phyloP scores from a whole-genome alignment of 2,113 vertebrate species.

The Paramisgurnus dabryanus region DNA sequence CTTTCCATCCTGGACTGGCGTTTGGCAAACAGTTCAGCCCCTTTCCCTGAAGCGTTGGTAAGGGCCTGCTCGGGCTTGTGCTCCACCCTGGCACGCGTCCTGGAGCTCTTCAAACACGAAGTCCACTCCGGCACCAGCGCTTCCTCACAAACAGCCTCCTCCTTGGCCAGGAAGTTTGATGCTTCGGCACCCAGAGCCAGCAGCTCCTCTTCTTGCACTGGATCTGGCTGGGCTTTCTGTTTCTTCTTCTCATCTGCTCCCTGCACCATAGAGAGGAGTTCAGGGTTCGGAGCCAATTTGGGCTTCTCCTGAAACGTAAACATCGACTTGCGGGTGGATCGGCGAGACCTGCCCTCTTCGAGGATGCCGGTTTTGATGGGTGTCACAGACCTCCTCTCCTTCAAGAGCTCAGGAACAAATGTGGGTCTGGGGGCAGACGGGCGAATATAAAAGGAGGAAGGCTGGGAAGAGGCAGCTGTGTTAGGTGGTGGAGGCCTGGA shows the following conservation, averaged over 20 bases:
- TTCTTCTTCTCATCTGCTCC: slow-evolving; percentile 85
- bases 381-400: slow-evolving; percentile 53
- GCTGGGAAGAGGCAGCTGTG: slow-evolving; percentile 76
- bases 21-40: slow-evolving; percentile 90
- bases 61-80: slow-evolving; percentile 85
- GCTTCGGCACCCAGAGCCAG: slow-evolving; percentile 94
- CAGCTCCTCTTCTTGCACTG: slow-evolving; percentile 81
- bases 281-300: slow-evolving; percentile 89
- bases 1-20: slow-evolving; percentile 95
- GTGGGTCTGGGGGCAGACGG: slow-evolving; percentile 69
- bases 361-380: slow-evolving; percentile 85
- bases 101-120: slow-evolving; percentile 89
- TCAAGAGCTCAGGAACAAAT: slow-evolving; percentile 62
- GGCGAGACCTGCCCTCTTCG: slow-evolving; percentile 78
- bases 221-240: slow-evolving; percentile 78
- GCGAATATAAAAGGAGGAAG: slow-evolving; percentile 72
- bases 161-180: slow-evolving; percentile 83
- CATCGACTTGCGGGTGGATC: slow-evolving; percentile 84
- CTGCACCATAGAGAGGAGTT: slow-evolving; percentile 91
- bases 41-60: slow-evolving; percentile 86
- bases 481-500: slow-evolving; percentile 64
- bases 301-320: slow-evolving; percentile 97
- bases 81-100: slow-evolving; percentile 77
- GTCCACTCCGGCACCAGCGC: slow-evolving; percentile 82
- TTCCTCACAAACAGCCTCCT: slow-evolving; percentile 63